Evolutionary conservation across 2,113 vertebrate genomes (phyloP).

Genomic region (Hydrolagus affinis): DNA sequence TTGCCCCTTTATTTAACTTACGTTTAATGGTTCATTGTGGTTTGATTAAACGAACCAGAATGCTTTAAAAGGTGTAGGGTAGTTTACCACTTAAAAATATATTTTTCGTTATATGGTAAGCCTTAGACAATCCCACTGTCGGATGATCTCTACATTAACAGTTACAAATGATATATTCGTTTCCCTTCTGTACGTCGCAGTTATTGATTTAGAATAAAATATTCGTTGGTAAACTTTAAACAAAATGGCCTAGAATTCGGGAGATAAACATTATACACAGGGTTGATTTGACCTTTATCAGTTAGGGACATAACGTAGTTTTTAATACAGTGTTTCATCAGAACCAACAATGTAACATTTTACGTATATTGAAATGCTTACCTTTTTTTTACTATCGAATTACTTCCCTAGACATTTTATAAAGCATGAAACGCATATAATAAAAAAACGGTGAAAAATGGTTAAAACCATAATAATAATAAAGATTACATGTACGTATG

Average conservation of each 20-base stretch:
- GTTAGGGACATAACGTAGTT: slow-evolving; percentile 47
- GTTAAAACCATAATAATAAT: neutral
- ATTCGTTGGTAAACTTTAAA: slow-evolving; percentile 49
- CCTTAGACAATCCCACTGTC: too few species aligned
- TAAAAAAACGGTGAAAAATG: neutral
- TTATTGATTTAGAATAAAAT: slow-evolving; percentile 73
- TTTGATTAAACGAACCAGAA: neutral
- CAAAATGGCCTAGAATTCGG: slow-evolving; percentile 57
- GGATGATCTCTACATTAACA: neutral
- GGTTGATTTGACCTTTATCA: slow-evolving; percentile 57
- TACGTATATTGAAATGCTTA: neutral
- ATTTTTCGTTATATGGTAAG: neutral
- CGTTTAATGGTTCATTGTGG: neutral
- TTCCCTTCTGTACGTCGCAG: slow-evolving; percentile 33
- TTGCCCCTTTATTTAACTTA: neutral
- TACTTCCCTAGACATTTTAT: neutral
- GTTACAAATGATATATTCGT: too few species aligned
- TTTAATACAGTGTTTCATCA: slow-evolving; percentile 55
- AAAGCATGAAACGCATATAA: neutral
- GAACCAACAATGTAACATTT: slow-evolving; percentile 34
- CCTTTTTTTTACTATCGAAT: neutral
- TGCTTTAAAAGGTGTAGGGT: neutral
- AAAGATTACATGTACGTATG: neutral
- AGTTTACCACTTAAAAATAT: neutral
- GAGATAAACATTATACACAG: slow-evolving; percentile 69